Base-by-base conservation (phyloP, 2,888 invertebrate genomes). In the Punctoribates punctum region DNA sequence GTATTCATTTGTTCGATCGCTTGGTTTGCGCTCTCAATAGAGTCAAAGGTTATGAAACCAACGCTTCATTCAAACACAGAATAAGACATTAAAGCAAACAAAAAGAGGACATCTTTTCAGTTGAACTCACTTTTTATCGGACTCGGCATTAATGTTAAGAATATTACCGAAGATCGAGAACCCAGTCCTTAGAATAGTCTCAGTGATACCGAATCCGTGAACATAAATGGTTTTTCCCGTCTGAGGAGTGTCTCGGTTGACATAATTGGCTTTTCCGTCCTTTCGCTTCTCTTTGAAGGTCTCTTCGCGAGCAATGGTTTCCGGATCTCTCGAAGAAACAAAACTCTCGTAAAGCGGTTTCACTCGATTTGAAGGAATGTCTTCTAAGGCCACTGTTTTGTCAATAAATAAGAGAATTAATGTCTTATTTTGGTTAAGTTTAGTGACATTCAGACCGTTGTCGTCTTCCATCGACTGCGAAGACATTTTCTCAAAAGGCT, bases 401-500 rank as follows among this genome's bases (percentile, higher is more conserved):
- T 23, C 17, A 6, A 27, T n/a, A 9, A 27, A 72, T 38, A 1
- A 72, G 11, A 29, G 8, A 70, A 60, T 60, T 25, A 25, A 20
- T 25, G n/a, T n/a, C n/a, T n/a, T n/a, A n/a, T n/a, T n/a, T n/a
- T n/a, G n/a, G n/a, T n/a, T n/a, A n/a, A n/a, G n/a, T n/a, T n/a
- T n/a, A n/a, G n/a, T n/a, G n/a, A n/a, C n/a, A 13, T 60, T 60
- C 60, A 60, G 5, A 11, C 11, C 60, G n/a, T n/a, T n/a, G n/a
- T 90, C 86, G 83, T 91, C 88, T 84, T 93, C 89, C 83, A 90
- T 87, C 80, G 81, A 82, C 73, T 91, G 90, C 2, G 6, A 13
- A 42, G 91, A 90, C 0, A 94, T 91, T 77, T n/a, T n/a, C n/a
- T 93, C 91, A 82, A 95, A 96, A 3, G 96, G 95, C 82, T 94